Evolutionary conservation across 2,888 invertebrate species (phyloP).

Genomic region (Sepiola atlantica): DNA sequence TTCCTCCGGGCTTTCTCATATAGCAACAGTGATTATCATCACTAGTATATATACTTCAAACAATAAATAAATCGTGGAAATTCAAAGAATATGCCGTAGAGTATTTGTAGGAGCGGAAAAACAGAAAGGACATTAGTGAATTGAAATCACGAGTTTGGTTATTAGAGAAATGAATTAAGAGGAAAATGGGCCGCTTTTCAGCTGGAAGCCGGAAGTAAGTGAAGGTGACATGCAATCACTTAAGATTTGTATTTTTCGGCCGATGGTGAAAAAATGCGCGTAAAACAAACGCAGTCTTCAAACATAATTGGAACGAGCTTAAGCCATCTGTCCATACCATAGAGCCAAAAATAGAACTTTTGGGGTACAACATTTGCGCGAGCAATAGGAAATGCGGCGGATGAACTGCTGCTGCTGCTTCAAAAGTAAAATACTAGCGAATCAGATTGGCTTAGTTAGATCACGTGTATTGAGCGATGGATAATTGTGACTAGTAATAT

Average conservation of each 20-base stretch:
- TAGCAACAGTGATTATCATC: no score
- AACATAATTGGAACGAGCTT: conserved; percentile 16
- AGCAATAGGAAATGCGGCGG: background rate
- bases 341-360: background rate
- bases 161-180: conserved; percentile 15
- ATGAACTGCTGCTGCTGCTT: background rate
- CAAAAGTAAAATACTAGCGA: no score
- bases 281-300: background rate
- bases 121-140: conserved; percentile 9
- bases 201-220: background rate
- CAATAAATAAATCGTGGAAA: background rate
- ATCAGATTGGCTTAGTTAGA: no score
- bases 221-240: conserved; percentile 32
- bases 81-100: background rate
- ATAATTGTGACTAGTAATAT: no score
- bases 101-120: background rate
- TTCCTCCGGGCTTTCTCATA: no score
- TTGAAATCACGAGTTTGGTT: conserved; percentile 6
- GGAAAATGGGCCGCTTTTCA: background rate
- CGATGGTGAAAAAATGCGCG: background rate
- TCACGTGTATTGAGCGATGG: no score
- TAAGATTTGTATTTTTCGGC: background rate
- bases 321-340: background rate
- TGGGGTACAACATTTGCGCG: background rate
- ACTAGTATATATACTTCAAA: background rate